A percentile compares a stretch with the other conserved stretches of the same genome.
These are phyloP conservation scores for Crocidura indochinensis DNA, from an alignment of 2,797 vertebrate species.

Conservation along the genomic window DNA sequence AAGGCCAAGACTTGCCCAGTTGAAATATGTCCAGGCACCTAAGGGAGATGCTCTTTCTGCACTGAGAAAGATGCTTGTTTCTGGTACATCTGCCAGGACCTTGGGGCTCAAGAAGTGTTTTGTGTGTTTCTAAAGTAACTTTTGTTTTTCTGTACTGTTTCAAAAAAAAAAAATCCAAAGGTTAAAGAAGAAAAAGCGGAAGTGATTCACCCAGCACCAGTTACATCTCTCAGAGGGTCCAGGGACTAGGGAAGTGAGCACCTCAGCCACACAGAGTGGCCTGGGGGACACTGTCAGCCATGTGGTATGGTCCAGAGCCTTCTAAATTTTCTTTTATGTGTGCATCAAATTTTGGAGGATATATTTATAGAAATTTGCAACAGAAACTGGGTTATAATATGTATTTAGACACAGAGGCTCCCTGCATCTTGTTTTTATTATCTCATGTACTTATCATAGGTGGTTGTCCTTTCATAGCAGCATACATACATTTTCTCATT, in stretches of 20 bases:
- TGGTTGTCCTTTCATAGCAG: constrained; percentile 6
- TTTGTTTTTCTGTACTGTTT: constrained; percentile 30
- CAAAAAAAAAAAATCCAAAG: constrained; percentile 11
- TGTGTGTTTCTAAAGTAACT: constrained; percentile 50
- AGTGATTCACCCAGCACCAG: not conserved
- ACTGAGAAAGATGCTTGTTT: not conserved
- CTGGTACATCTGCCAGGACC: not conserved
- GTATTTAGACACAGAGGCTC: not conserved
- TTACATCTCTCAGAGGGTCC: not conserved
- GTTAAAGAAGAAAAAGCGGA: constrained; percentile 5
- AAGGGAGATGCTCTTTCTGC: not conserved
- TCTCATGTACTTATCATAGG: constrained; percentile 18
- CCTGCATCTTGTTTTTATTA: not conserved
- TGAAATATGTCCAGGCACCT: not conserved
- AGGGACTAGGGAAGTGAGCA: not conserved
- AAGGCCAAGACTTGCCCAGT: not conserved
- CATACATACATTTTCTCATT: constrained; percentile 18
- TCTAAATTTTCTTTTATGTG: not conserved
- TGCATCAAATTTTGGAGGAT: not conserved
- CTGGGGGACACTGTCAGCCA: not conserved
- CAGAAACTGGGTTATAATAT: not conserved
- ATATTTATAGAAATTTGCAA: not conserved
- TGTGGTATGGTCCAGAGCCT: not conserved
- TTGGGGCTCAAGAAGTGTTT: not conserved
- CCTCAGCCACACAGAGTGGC: not conserved